These are phyloP conservation scores for Ephydatia muelleri DNA, from an alignment of 37 sponge, comb jelly and placozoan genomes.

Conservation along the genomic window DNA sequence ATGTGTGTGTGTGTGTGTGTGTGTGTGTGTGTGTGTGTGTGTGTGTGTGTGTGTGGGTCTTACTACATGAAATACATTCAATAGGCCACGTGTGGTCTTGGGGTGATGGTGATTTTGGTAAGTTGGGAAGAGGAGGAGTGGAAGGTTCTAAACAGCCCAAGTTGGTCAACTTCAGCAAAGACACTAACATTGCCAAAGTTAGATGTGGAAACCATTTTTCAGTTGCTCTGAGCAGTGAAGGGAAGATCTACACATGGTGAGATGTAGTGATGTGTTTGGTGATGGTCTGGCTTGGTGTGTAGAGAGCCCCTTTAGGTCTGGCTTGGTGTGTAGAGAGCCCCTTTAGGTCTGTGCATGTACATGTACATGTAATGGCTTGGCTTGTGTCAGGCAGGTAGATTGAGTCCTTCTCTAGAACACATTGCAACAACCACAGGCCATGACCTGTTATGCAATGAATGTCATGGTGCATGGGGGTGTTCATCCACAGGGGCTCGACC, in stretches of 20 bases:
- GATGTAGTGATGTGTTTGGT: slow-evolving; percentile 1
- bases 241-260: slow-evolving; percentile 80
- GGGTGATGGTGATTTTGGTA: slow-evolving; percentile 90
- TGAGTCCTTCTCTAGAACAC: too few species aligned
- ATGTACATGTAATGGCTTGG: background rate
- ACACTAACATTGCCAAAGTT: slow-evolving; percentile 39
- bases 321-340: background rate
- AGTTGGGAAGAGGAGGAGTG: slow-evolving; percentile 75
- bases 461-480: too few species aligned
- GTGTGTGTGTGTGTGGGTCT: background rate
- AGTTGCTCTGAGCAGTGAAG: slow-evolving; percentile 74
- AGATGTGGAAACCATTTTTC: slow-evolving; percentile 82
- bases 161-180: slow-evolving; percentile 21
- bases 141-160: slow-evolving; percentile 60
- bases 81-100: slow-evolving; percentile 87
- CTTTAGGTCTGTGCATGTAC: background rate
- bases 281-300: background rate
- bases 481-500: too few species aligned
- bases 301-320: background rate
- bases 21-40: background rate
- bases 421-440: too few species aligned
- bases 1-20: slow-evolving; percentile 4
- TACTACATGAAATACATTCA: background rate
- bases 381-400: background rate
- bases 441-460: too few species aligned